These are phyloP conservation scores for Gasterosteus aculeatus DNA, from an alignment of 2,113 vertebrate species.

Conservation along the genomic window DNA sequence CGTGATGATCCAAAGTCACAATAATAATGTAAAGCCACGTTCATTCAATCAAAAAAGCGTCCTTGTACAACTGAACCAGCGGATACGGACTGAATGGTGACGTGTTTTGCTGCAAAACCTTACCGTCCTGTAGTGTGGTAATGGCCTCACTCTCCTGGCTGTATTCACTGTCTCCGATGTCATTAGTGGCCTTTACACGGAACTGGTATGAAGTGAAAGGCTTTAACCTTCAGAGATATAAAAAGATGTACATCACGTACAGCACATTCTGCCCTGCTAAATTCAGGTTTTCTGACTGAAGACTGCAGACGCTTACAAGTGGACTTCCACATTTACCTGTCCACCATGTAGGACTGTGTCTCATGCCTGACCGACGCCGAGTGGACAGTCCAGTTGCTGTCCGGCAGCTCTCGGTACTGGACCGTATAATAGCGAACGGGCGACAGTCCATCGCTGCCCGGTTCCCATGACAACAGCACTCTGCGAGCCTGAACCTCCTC, in stretches of 20 bases:
- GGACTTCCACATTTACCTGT: slow-evolving; percentile 81
- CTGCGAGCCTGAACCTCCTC: slow-evolving; percentile 84
- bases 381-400: slow-evolving; percentile 88
- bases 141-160: slow-evolving; percentile 93
- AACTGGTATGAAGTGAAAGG: slow-evolving; percentile 99
- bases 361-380: slow-evolving; percentile 88
- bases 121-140: slow-evolving; percentile 96
- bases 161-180: slow-evolving; percentile 98
- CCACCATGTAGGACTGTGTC: slow-evolving; percentile 86
- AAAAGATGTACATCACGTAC: too few species aligned
- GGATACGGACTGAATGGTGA: background rate
- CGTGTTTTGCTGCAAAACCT: slow-evolving; percentile 41
- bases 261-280: background rate
- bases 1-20: slow-evolving; percentile 38
- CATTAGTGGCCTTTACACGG: slow-evolving; percentile 94
- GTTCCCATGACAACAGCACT: slow-evolving; percentile 95
- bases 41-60: background rate
- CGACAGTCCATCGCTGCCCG: slow-evolving; percentile 94
- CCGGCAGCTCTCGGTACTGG: slow-evolving; percentile 91
- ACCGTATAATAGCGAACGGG: slow-evolving; percentile 95
- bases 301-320: background rate
- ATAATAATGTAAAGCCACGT: slow-evolving; percentile 11
- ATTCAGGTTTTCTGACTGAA: background rate
- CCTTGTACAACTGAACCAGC: background rate
- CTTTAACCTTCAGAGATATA: slow-evolving; percentile 84